Evolutionary conservation across 2,113 vertebrate genomes (phyloP).

Genomic region (Lichenostomus cassidix): DNA sequence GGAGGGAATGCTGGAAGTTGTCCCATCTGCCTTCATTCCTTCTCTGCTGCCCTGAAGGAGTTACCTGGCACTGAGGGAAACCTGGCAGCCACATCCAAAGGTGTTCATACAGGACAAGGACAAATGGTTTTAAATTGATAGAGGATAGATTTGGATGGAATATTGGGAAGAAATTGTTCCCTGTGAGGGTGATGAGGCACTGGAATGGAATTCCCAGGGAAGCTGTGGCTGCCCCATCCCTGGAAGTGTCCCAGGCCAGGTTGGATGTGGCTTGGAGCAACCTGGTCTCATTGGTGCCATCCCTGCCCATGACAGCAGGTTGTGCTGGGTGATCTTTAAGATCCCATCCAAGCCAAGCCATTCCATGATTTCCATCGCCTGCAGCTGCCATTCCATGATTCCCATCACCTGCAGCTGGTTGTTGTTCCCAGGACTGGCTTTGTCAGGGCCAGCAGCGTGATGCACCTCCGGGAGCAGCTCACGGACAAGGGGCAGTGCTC

Average conservation of each 20-base stretch:
- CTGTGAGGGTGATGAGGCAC: accelerated
- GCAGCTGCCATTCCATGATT: neutral
- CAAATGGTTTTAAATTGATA: neutral
- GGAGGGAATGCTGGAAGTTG: neutral
- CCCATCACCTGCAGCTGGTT: neutral
- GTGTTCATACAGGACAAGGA: neutral
- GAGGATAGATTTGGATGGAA: neutral
- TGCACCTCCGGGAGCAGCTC: slow-evolving; percentile 85
- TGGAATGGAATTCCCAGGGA: neutral
- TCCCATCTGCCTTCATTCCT: neutral
- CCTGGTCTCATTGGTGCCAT: too few relatives aligned
- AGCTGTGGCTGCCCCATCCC: neutral
- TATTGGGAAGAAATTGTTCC: neutral
- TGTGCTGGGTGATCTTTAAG: neutral
- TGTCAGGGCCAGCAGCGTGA: slow-evolving; percentile 78
- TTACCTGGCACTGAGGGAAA: neutral
- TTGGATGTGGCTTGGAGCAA: neutral
- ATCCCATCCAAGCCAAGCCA: neutral
- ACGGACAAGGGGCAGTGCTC: slow-evolving; percentile 79
- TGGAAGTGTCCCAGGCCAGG: neutral
- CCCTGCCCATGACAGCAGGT: neutral
- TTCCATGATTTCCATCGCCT: neutral
- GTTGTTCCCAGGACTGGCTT: slow-evolving; percentile 78
- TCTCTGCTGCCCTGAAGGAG: neutral
- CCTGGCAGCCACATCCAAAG: neutral